These are phyloP conservation scores for Centropus bengalensis DNA, from an alignment of 2,113 vertebrate genomes.

Conservation along the genomic window DNA sequence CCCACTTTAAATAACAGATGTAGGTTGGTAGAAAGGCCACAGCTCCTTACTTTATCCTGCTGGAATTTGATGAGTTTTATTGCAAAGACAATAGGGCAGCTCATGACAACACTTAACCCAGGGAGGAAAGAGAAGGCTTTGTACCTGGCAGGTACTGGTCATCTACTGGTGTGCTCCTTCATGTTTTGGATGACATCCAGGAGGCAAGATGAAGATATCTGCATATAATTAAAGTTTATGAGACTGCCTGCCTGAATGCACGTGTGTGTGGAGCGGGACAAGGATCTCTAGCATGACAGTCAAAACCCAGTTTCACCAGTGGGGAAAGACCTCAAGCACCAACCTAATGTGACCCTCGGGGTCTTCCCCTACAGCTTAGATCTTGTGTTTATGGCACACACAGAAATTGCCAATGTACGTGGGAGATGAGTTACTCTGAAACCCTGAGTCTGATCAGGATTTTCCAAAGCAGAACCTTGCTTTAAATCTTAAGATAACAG, in stretches of 20 bases:
- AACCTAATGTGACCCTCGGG: not conserved
- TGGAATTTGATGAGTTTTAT: slow-evolving; percentile 37
- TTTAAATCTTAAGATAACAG: slow-evolving; percentile 16
- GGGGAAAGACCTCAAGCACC: not conserved
- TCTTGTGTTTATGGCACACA: not conserved
- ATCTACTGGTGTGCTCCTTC: not conserved
- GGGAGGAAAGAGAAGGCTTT: slow-evolving; percentile 37
- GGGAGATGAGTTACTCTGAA: not conserved
- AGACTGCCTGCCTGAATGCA: not conserved
- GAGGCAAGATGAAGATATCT: slow-evolving; percentile 39
- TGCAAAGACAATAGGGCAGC: not conserved
- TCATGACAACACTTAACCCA: not conserved
- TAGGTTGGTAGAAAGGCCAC: slow-evolving; percentile 27
- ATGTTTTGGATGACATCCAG: not conserved
- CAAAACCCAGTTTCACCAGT: slow-evolving; percentile 12
- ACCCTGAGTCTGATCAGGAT: not conserved
- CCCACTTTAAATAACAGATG: slow-evolving; percentile 52
- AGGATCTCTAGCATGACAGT: not conserved
- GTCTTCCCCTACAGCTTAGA: not conserved
- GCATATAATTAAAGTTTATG: slow-evolving; percentile 26
- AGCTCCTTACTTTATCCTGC: not conserved
- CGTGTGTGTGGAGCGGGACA: not conserved
- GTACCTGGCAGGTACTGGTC: slow-evolving; percentile 27
- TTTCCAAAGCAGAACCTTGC: slow-evolving; percentile 30
- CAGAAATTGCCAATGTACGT: not conserved